phyloP scores from a whole-genome alignment of 2,888 invertebrate species.

The Agrotis exclamationis region DNA sequence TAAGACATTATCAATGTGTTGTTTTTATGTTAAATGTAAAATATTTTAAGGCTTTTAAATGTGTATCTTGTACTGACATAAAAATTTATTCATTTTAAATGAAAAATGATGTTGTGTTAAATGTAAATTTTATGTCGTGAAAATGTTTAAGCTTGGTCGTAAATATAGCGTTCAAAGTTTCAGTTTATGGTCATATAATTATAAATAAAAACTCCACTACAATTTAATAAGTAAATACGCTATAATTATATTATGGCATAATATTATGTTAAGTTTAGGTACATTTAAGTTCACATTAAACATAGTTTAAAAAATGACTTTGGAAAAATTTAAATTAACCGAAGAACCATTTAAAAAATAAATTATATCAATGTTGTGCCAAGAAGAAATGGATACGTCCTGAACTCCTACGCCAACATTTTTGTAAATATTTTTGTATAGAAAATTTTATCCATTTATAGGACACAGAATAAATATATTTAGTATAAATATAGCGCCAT shows the following conservation, averaged over 20 bases:
- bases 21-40: constrained; percentile 60
- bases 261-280: constrained; percentile 23
- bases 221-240: constrained; percentile 7
- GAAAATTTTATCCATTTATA: constrained; percentile 78
- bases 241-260: constrained; percentile 37
- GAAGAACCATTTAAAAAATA: constrained; percentile 36
- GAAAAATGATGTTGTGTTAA: constrained; percentile 54
- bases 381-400: constrained; percentile 75
- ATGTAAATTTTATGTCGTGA: constrained; percentile 61
- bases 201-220: constrained; percentile 24
- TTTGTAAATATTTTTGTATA: constrained; percentile 82
- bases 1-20: constrained; percentile 68
- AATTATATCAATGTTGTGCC: constrained; percentile 78
- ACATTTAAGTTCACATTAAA: constrained; percentile 6
- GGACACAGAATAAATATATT: constrained; percentile 60
- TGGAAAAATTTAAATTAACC: constrained; percentile 20
- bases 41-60: constrained; percentile 60
- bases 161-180: constrained; percentile 38
- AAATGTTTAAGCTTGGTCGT: constrained; percentile 57
- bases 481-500: constrained; percentile 55
- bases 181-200: constrained; percentile 14
- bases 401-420: constrained; percentile 72
- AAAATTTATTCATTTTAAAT: constrained; percentile 63
- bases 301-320: constrained; percentile 5
- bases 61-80: constrained; percentile 60